phyloP scores from a whole-genome alignment of 2,888 invertebrate species.

The Eueremaeus valkanovi region DNA sequence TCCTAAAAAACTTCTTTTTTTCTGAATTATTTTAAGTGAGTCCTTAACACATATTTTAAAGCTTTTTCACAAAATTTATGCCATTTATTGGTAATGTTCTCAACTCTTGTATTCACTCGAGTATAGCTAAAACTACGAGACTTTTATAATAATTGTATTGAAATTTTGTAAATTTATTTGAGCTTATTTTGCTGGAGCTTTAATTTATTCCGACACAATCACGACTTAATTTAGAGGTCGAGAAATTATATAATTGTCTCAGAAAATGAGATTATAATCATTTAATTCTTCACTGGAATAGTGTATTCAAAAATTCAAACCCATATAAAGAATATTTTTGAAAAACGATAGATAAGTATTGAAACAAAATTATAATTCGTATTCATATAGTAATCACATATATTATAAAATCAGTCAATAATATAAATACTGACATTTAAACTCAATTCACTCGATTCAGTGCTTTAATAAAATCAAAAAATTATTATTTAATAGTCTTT shows the following conservation, averaged over 20 bases:
- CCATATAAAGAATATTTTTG: too few species aligned
- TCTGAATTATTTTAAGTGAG: not conserved
- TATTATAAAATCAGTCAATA: constrained; percentile 8
- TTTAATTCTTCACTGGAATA: too few species aligned
- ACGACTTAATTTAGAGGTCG: constrained; percentile 20
- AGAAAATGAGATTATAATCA: constrained; percentile 1
- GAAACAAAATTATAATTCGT: not conserved
- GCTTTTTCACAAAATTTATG: not conserved
- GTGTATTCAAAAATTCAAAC: too few species aligned
- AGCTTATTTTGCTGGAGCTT: too few species aligned
- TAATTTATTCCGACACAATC: not conserved
- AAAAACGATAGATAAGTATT: too few species aligned
- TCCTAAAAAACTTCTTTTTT: too few species aligned
- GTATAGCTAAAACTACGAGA: too few species aligned
- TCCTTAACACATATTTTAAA: not conserved
- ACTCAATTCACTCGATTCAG: not conserved
- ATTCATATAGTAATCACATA: not conserved
- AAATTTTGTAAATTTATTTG: too few species aligned
- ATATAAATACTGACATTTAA: constrained; percentile 10
- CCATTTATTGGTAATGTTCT: not conserved
- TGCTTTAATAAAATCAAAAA: not conserved
- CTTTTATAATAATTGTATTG: not conserved
- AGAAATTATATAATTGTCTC: constrained; percentile 7
- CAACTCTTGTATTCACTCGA: too few species aligned
- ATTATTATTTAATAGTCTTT: too few species aligned